Evolutionary conservation across 35 echinoderm and acorn worm genomes (phyloP).

Genomic region (Diadema setosum): DNA sequence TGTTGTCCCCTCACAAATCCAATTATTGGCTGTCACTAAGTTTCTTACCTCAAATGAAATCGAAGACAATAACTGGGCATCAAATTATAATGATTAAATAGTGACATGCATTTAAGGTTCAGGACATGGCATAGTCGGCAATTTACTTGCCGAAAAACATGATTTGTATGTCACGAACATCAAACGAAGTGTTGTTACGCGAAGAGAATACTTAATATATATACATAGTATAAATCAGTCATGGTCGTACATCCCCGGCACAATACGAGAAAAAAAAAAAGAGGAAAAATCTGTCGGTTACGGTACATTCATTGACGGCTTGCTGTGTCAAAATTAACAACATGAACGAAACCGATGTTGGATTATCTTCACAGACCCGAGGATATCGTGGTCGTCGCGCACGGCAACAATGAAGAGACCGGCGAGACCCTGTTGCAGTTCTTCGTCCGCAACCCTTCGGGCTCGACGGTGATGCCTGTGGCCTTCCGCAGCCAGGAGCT

Average conservation of each 20-base stretch:
- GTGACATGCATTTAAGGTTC: too few species aligned
- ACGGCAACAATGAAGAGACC: background rate
- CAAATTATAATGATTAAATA: too few species aligned
- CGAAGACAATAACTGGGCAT: too few species aligned
- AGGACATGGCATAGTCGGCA: too few species aligned
- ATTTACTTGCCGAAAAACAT: too few species aligned
- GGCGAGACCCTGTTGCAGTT: background rate
- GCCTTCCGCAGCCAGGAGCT: conserved; percentile 63
- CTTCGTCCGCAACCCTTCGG: conserved; percentile 56
- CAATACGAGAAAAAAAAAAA: background rate
- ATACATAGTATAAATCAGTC: background rate
- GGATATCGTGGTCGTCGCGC: conserved; percentile 36
- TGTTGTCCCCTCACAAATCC: too few species aligned
- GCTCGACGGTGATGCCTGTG: conserved; percentile 34
- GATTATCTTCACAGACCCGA: conserved; percentile 7
- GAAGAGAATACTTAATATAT: background rate
- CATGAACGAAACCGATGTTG: too few species aligned
- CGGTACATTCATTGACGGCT: background rate
- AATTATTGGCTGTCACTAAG: too few species aligned
- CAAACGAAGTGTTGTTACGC: background rate
- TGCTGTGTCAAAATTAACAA: background rate
- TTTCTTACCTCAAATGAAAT: too few species aligned
- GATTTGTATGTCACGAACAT: too few species aligned
- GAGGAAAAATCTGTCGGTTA: background rate
- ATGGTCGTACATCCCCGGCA: background rate